These are phyloP conservation scores for Ceyx melanurus DNA, from an alignment of 2,113 vertebrate species.

Conservation along the genomic window DNA sequence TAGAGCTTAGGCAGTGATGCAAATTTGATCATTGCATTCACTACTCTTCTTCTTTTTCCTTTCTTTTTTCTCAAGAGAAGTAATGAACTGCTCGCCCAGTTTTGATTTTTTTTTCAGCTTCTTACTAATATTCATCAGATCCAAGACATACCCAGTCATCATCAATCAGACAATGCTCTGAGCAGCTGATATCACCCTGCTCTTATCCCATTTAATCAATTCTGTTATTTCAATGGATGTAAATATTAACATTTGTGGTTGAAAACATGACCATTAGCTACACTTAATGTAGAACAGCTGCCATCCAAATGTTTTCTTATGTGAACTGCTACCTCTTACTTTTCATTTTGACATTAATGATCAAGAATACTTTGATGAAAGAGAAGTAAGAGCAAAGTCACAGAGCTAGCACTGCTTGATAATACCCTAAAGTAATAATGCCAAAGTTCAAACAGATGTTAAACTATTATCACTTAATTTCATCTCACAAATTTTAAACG, in stretches of 20 bases:
- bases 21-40: conserved; percentile 28
- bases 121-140: not conserved
- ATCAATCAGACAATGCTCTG: conserved; percentile 34
- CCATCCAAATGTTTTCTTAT: conserved; percentile 31
- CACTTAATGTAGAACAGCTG: conserved; percentile 48
- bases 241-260: conserved; percentile 50
- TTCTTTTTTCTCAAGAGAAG: conserved; percentile 9
- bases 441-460: not conserved
- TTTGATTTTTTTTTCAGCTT: conserved; percentile 4
- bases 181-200: conserved; percentile 21
- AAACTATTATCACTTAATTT: not conserved
- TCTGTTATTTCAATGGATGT: conserved; percentile 35
- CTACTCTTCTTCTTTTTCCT: not conserved
- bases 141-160: not conserved
- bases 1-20: not conserved
- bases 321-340: conserved; percentile 37
- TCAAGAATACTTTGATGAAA: conserved; percentile 23
- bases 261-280: conserved; percentile 60
- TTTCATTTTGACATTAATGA: conserved; percentile 46
- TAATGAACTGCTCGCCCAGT: not conserved
- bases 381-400: not conserved
- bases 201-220: conserved; percentile 46
- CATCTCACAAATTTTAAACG: not conserved
- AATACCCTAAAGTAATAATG: not conserved
- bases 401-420: not conserved